A percentile compares a stretch with the other conserved stretches of the same genome.
phyloP scores from a whole-genome alignment of 1,140 invertebrate species.

The Papilio dardanus region DNA sequence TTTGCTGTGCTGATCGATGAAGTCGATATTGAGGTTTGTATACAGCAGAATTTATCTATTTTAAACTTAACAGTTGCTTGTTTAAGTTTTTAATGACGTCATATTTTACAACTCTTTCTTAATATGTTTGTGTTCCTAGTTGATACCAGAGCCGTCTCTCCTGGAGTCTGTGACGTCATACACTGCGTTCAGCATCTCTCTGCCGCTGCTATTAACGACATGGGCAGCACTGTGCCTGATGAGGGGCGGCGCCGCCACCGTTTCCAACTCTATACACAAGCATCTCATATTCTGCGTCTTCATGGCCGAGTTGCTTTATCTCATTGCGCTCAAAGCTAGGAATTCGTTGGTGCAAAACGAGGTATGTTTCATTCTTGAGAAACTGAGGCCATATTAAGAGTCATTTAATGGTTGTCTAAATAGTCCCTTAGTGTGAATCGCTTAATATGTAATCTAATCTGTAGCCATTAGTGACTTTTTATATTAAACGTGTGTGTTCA shows the following conservation, averaged over 20 bases:
- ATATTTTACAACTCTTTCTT: neutral
- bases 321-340: constrained; percentile 92
- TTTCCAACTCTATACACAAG: constrained; percentile 97
- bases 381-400: too few species aligned
- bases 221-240: constrained; percentile 89
- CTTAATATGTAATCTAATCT: too few species aligned
- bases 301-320: constrained; percentile 91
- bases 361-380: constrained; percentile 61
- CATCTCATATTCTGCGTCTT: constrained; percentile 96
- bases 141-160: constrained; percentile 92
- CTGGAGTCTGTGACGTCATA: constrained; percentile 94
- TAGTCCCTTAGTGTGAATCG: too few species aligned
- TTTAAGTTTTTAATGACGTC: neutral
- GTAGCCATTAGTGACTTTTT: too few species aligned
- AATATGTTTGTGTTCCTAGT: constrained; percentile 69
- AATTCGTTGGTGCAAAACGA: constrained; percentile 89
- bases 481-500: constrained; percentile 64
- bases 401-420: too few species aligned
- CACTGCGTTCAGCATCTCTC: constrained; percentile 92
- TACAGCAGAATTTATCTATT: neutral
- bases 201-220: constrained; percentile 90
- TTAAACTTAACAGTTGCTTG: neutral
- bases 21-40: constrained; percentile 91
- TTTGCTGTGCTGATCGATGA: constrained; percentile 96
- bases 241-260: constrained; percentile 90